Evolutionary conservation across 2,888 invertebrate genomes (phyloP), one percentile per base, ranked within the genome.

Genomic region (Thecophora atra): DNA sequence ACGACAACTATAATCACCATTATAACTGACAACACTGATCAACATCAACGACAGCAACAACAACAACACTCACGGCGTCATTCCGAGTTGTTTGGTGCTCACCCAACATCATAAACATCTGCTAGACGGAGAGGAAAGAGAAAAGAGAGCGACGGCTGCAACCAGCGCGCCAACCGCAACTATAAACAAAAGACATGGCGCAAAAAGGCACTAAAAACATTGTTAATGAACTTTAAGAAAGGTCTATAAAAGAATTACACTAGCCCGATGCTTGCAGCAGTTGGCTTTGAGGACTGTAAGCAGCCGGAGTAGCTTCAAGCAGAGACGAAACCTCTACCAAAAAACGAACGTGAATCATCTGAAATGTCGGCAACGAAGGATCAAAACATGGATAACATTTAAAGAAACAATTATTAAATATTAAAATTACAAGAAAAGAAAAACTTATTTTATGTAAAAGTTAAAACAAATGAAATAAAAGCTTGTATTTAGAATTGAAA

Each of bases 201-300:
- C 71, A 37, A 73, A 75, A 77, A 79, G 77, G 58, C 60, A 71
- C 79, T 77, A 79, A 77, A 78, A 77, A 77, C 77, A 72, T 74
- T 70, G 73, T 37, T 51, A 56, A 56, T 66, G 65, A 73, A 64
- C 69, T 63, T 67, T 70, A 74, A 79, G 81, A 81, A 82, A 80
- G 81, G 83, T 85, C 84, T 85, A 86, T 85, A 85, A 84, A 85
- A 85, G 85, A 84, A 85, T 84, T 81, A 81, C 78, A 84, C 80
- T 77, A 79, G 80, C 80, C 81, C 81, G 80, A 79, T 77, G 79
- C 76, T 73, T 78, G 79, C 86, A 87, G 88, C 89, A 90, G 90
- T 90, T 87, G 79, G 82, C 88, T 87, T 88, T 86, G 87, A 86
- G 84, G 86, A 82, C 82, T 81, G 83, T 84, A 86, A 87, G 83